A percentile compares a stretch with the other conserved stretches of the same genome.
These are phyloP conservation scores for Sus scrofa DNA, from an alignment of 2,113 vertebrate genomes.

Conservation along the genomic window T2T-Sscrofa CM000829.6:27234501-27235000, in stretches of 20 bases:
- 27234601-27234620: neutral
- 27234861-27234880: neutral
- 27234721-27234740: conserved; percentile 28
- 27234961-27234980: conserved; percentile 16
- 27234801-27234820: neutral
- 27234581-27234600: neutral
- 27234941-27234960: conserved; percentile 6
- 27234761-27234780: conserved; percentile 36
- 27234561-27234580: neutral
- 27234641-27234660: neutral
- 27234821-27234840: neutral
- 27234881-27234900: neutral
- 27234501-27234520: neutral
- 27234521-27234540: conserved; percentile 21
- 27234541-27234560: neutral
- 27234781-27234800: neutral
- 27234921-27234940: neutral
- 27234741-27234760: neutral
- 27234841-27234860: neutral
- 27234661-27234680: neutral
- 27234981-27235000: neutral
- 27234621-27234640: conserved; percentile 42
- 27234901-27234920: neutral
- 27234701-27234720: conserved; percentile 1
- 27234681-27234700: neutral